phyloP scores from a whole-genome alignment of 2,888 invertebrate species.

The Caprella mutica region DNA sequence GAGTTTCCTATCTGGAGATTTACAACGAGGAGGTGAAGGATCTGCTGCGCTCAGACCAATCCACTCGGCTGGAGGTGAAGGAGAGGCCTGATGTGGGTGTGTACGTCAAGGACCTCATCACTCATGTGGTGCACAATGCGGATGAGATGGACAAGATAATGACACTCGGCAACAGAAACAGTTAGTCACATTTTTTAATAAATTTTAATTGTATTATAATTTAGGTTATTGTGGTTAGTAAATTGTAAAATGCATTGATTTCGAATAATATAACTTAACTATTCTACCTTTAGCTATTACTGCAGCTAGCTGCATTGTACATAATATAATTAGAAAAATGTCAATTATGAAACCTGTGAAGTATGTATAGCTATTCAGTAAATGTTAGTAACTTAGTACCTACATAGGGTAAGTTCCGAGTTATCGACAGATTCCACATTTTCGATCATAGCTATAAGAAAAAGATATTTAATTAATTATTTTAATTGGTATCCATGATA shows the following conservation, averaged over 20 bases:
- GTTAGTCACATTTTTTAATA: constrained; percentile 44
- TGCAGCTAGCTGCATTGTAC: too few relatives aligned
- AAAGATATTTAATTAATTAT: too few relatives aligned
- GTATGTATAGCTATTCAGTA: not conserved
- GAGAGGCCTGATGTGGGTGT: constrained; percentile 94
- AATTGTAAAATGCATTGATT: not conserved
- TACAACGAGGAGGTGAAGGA: constrained; percentile 99
- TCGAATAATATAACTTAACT: not conserved
- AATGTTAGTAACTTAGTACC: too few relatives aligned
- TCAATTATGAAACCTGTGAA: too few relatives aligned
- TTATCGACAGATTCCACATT: too few relatives aligned
- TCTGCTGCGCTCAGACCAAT: constrained; percentile 76
- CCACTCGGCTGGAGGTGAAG: constrained; percentile 74
- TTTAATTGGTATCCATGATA: too few relatives aligned
- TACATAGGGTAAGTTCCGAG: too few relatives aligned
- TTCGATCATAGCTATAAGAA: too few relatives aligned
- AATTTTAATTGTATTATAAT: not conserved
- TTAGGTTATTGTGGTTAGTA: not conserved
- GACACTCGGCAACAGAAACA: constrained; percentile 91
- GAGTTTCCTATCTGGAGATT: constrained; percentile 96
- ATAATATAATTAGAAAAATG: too few relatives aligned
- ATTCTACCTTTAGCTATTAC: too few relatives aligned
- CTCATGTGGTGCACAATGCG: constrained; percentile 94
- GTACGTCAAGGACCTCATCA: constrained; percentile 92
- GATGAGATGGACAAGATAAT: constrained; percentile 89